These are phyloP conservation scores for Circaetus gallicus DNA, from an alignment of 2,113 vertebrate species.

Conservation along the genomic window DNA sequence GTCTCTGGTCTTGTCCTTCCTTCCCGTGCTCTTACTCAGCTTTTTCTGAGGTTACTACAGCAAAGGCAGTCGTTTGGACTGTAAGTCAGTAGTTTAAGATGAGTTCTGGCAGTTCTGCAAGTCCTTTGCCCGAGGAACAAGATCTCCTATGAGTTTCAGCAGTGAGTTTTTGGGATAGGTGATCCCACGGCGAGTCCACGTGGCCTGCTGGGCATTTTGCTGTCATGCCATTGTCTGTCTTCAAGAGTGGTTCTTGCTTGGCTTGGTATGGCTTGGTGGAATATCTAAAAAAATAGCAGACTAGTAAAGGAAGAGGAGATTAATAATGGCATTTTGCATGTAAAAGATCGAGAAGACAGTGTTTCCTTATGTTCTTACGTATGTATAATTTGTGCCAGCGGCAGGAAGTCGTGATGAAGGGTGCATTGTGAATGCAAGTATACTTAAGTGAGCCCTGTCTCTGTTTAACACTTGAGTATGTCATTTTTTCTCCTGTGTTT, in stretches of 20 bases:
- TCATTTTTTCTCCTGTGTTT: neutral
- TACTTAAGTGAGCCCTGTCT: neutral
- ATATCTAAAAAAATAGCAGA: neutral
- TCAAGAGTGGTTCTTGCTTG: neutral
- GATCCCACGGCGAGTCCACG: fast-evolving
- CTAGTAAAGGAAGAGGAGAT: neutral
- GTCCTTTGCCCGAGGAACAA: neutral
- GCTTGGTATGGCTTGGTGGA: neutral
- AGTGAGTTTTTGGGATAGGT: neutral
- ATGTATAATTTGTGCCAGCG: neutral
- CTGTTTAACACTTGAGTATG: neutral
- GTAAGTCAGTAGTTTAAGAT: neutral
- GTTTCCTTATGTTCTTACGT: neutral
- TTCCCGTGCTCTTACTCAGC: neutral
- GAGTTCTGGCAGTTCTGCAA: neutral
- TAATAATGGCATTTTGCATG: neutral
- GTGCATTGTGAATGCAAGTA: neutral
- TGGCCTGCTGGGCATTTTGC: neutral
- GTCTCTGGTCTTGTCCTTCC: neutral
- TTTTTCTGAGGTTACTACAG: neutral
- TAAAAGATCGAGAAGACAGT: neutral
- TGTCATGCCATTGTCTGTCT: neutral
- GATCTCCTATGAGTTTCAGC: neutral
- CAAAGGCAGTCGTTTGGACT: neutral
- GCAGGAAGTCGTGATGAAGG: neutral